Evolutionary conservation across 1,140 invertebrate genomes (phyloP).

Genomic region (Liolophura sinensis): DNA sequence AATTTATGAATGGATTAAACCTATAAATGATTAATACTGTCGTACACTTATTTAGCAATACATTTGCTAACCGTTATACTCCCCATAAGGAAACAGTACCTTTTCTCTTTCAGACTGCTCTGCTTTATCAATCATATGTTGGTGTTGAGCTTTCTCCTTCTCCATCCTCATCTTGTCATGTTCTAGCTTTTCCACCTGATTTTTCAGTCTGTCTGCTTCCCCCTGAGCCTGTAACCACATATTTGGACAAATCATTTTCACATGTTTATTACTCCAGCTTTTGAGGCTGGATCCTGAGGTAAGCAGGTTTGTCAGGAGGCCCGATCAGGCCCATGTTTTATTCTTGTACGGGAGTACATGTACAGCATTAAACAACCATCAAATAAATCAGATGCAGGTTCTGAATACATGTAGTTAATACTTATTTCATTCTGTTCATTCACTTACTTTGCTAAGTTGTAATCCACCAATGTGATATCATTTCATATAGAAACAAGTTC

Average conservation of each 20-base stretch:
- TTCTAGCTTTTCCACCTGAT: background rate
- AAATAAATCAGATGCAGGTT: too few relatives aligned
- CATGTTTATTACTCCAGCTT: background rate
- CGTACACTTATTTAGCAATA: background rate
- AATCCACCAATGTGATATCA: too few relatives aligned
- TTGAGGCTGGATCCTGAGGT: background rate
- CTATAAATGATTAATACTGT: background rate
- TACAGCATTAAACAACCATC: too few relatives aligned
- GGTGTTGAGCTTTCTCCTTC: background rate
- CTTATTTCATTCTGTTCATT: too few relatives aligned
- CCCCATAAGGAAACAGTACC: too few relatives aligned
- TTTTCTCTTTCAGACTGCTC: conserved; percentile 3
- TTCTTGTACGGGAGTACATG: too few relatives aligned
- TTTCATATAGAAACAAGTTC: too few relatives aligned
- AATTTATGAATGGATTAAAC: background rate
- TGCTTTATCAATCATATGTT: background rate
- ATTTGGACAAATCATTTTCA: background rate
- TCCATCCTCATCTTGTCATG: background rate
- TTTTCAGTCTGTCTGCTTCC: background rate
- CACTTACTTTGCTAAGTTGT: too few relatives aligned
- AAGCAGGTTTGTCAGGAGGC: background rate
- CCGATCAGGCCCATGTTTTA: too few relatives aligned
- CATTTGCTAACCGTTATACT: background rate
- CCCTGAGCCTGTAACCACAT: background rate
- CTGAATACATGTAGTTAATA: too few relatives aligned